Base-by-base conservation (phyloP, 1,140 invertebrate genomes). In the Medauroidea extradentata region DNA sequence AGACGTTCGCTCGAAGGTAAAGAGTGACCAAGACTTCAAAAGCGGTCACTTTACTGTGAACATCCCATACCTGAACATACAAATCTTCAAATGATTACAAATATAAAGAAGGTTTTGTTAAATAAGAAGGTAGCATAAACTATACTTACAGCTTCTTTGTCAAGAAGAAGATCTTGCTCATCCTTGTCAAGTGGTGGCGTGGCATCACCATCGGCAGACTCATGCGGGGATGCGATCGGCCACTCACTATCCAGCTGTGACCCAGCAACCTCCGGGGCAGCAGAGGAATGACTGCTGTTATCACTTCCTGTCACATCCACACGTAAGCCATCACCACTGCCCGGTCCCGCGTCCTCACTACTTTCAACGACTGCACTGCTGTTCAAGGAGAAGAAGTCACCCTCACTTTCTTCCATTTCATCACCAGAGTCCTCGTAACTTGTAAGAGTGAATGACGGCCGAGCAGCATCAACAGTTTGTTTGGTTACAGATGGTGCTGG, bases 81-180 rank as follows among this genome's bases (percentile, higher is more conserved):
- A n/a, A n/a, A n/a, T n/a, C n/a, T n/a, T n/a, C n/a, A n/a, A n/a
- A n/a, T n/a, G n/a, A n/a, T n/a, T n/a, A n/a, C n/a, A n/a, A n/a
- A n/a, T n/a, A n/a, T n/a, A n/a, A n/a, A n/a, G n/a, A n/a, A n/a
- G n/a, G n/a, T n/a, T n/a, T n/a, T n/a, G n/a, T n/a, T n/a, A n/a
- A n/a, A n/a, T n/a, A n/a, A n/a, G n/a, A n/a, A n/a, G n/a, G n/a
- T n/a, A n/a, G n/a, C n/a, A n/a, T n/a, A n/a, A n/a, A n/a, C n/a
- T 52, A 66, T 75, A 11, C 75, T 78, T 65, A 78, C 77, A 50
- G 78, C 76, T 59, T 79, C 76, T 23, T 77, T 73, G 52, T 79
- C 62, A 23, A 74, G 73, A 44, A 77, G 65, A 59, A 78, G 74
- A 38, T 64, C 38, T 13, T 59, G 74, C 23, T 64, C 38, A 13